These are phyloP conservation scores for Trichonephila clavata DNA, from an alignment of 1,140 invertebrate species.

Conservation along the genomic window DNA sequence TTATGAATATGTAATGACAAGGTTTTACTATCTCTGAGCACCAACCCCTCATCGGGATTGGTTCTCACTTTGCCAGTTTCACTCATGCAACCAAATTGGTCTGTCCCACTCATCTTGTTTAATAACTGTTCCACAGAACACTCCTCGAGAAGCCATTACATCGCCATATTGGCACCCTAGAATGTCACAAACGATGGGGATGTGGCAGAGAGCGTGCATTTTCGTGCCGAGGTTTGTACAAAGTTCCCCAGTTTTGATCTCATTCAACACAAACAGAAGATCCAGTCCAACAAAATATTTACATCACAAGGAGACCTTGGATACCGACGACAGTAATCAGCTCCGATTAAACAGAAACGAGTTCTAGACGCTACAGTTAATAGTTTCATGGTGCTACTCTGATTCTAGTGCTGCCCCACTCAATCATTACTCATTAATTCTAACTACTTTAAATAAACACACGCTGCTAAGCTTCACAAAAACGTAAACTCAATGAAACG, in stretches of 20 bases:
- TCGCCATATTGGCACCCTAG: background rate
- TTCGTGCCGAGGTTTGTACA: conserved; percentile 20
- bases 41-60: background rate
- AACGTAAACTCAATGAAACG: no score
- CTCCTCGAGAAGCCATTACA: background rate
- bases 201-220: conserved; percentile 2
- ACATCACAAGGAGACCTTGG: background rate
- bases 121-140: background rate
- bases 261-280: background rate
- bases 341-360: background rate
- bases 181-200: background rate
- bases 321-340: background rate
- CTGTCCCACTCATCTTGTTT: conserved; percentile 20
- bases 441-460: no score
- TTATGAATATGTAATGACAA: background rate
- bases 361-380: no score
- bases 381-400: no score
- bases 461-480: no score
- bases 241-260: background rate
- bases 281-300: conserved; percentile 13
- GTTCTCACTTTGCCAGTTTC: background rate
- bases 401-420: no score
- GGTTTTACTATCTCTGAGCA: background rate
- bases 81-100: background rate
- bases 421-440: no score